These are phyloP conservation scores for Stratiomys singularior DNA, from an alignment of 2,888 invertebrate species.

Conservation along the genomic window DNA sequence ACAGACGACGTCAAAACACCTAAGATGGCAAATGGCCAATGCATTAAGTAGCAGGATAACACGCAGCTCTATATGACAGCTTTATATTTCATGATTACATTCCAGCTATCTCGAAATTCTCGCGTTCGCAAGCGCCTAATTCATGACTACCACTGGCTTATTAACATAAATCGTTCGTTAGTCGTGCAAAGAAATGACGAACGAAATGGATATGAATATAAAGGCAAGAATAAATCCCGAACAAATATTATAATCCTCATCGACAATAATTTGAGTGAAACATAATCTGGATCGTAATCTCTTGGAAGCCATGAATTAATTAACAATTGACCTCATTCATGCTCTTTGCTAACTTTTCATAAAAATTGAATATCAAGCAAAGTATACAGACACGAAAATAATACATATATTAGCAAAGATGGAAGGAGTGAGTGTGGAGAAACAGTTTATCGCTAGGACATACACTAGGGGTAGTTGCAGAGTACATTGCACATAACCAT, in stretches of 20 bases:
- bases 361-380: conserved; percentile 38
- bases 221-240: conserved; percentile 28
- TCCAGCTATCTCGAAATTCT: conserved; percentile 9
- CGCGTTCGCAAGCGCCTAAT: not conserved
- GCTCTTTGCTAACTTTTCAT: conserved; percentile 26
- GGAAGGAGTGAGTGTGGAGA: conserved; percentile 8
- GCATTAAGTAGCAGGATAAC: conserved; percentile 8
- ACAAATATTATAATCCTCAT: conserved; percentile 47
- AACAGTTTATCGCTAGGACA: not conserved
- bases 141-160: not conserved
- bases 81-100: not conserved
- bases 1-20: not conserved
- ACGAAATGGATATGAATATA: conserved; percentile 35
- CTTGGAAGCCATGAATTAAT: conserved; percentile 51
- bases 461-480: not conserved
- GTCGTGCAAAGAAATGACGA: not conserved
- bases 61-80: not conserved
- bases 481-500: conserved; percentile 48
- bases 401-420: conserved; percentile 37
- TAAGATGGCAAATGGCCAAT: not conserved
- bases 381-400: conserved; percentile 40
- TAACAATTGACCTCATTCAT: conserved; percentile 52
- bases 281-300: conserved; percentile 49
- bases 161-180: conserved; percentile 40
- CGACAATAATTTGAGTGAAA: conserved; percentile 47